These are phyloP conservation scores for Catocala fraxini DNA, from an alignment of 2,888 invertebrate species.

Conservation along the genomic window DNA sequence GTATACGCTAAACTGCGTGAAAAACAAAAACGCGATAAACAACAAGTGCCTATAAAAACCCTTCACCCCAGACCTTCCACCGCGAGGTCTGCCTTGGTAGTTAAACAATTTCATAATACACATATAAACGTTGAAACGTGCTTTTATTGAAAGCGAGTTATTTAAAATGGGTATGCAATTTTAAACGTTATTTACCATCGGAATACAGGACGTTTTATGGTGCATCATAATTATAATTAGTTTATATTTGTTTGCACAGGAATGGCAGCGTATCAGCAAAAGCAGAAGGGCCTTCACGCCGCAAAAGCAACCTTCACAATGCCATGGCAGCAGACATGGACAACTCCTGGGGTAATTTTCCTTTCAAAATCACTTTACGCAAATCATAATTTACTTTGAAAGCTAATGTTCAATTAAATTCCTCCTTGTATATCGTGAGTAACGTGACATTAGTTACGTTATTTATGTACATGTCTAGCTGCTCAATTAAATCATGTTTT, in stretches of 20 bases:
- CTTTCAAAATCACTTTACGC: conserved; percentile 31
- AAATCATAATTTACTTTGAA: conserved; percentile 1
- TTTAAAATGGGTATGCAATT: too few relatives aligned
- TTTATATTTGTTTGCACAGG: conserved; percentile 59
- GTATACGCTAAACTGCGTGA: too few relatives aligned
- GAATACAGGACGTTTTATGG: too few relatives aligned
- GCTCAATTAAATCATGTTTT: not conserved
- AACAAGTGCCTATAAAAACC: too few relatives aligned
- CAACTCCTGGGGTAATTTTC: conserved; percentile 77
- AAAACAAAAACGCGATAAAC: too few relatives aligned
- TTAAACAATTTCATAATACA: too few relatives aligned
- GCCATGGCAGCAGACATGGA: conserved; percentile 84
- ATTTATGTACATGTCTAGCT: not conserved
- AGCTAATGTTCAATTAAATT: conserved; percentile 18
- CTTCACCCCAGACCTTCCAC: too few relatives aligned
- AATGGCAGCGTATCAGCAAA: conserved; percentile 85
- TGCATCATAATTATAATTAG: not conserved
- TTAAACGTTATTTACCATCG: too few relatives aligned
- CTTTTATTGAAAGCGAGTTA: too few relatives aligned
- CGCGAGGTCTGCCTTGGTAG: too few relatives aligned
- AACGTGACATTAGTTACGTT: conserved; percentile 9
- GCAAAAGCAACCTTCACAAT: conserved; percentile 91
- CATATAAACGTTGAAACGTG: too few relatives aligned
- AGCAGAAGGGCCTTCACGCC: conserved; percentile 90
- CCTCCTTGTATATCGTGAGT: conserved; percentile 5